These are phyloP conservation scores for Drosophila murphyi DNA, from an alignment of 1,140 invertebrate species.

Conservation along the genomic window DNA sequence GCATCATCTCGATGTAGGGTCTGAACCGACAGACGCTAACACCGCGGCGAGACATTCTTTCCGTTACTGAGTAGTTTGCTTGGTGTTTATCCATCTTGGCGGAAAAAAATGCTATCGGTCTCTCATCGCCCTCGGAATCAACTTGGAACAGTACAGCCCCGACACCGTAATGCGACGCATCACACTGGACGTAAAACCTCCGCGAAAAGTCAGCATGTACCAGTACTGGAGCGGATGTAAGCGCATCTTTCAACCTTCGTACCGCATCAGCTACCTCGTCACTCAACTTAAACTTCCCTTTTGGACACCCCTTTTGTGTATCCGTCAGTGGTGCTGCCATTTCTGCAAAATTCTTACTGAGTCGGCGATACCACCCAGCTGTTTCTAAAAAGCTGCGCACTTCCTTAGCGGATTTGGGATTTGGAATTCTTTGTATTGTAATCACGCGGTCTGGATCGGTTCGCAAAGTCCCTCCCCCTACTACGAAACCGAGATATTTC, in stretches of 20 bases:
- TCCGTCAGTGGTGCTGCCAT: too few species aligned
- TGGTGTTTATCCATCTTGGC: too few species aligned
- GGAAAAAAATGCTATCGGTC: too few species aligned
- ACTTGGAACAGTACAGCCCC: not conserved
- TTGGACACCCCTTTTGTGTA: too few species aligned
- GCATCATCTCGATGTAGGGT: not conserved
- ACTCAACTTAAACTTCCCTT: too few species aligned
- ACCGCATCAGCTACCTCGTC: too few species aligned
- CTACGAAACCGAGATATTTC: not conserved
- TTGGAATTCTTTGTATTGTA: too few species aligned
- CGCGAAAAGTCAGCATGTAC: not conserved
- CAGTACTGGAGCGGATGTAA: not conserved
- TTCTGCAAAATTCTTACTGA: not conserved
- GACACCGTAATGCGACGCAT: not conserved
- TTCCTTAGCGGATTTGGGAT: not conserved
- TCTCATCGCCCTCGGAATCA: not conserved
- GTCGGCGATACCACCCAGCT: too few species aligned
- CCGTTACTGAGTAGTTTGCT: not conserved
- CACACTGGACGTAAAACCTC: not conserved
- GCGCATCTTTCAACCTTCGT: not conserved
- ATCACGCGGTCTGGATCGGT: not conserved
- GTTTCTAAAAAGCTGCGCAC: not conserved
- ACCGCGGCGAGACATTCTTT: constrained; percentile 4
- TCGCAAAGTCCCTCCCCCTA: not conserved
- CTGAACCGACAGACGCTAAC: not conserved